Evolutionary conservation across 1,140 invertebrate species (phyloP).

Genomic region (Tyrophagus putrescentiae): DNA sequence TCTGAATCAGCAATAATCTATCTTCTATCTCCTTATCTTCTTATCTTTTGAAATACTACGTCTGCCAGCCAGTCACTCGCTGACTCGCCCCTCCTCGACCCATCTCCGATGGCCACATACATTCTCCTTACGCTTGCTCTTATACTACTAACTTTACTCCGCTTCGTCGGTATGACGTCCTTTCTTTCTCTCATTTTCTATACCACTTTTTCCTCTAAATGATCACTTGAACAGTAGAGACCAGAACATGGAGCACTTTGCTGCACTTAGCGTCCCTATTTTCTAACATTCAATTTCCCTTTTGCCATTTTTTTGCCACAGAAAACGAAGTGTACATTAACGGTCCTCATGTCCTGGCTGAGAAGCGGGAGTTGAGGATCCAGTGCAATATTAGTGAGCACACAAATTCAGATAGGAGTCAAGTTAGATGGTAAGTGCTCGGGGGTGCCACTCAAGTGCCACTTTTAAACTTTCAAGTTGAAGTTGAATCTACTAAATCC

Average conservation of each 20-base stretch:
- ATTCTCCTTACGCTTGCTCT: constrained; percentile 1
- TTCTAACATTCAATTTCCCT: neutral
- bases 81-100: no score
- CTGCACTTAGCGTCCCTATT: neutral
- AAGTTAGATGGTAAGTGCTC: neutral
- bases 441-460: neutral
- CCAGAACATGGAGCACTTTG: no score
- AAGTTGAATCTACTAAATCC: neutral
- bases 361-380: constrained; percentile 3
- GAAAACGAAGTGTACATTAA: neutral
- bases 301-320: neutral
- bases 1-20: no score
- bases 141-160: constrained; percentile 4
- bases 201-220: no score
- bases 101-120: no score
- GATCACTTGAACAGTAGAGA: neutral
- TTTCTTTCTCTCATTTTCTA: no score
- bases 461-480: neutral
- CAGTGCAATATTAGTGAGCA: neutral
- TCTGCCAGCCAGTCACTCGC: no score
- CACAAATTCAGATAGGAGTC: neutral
- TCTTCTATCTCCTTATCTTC: no score
- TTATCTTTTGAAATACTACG: no score
- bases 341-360: neutral
- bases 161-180: constrained; percentile 16